Conservation (phyloP, 2,888 invertebrate genomes). For the Epinotia ramella region DNA sequence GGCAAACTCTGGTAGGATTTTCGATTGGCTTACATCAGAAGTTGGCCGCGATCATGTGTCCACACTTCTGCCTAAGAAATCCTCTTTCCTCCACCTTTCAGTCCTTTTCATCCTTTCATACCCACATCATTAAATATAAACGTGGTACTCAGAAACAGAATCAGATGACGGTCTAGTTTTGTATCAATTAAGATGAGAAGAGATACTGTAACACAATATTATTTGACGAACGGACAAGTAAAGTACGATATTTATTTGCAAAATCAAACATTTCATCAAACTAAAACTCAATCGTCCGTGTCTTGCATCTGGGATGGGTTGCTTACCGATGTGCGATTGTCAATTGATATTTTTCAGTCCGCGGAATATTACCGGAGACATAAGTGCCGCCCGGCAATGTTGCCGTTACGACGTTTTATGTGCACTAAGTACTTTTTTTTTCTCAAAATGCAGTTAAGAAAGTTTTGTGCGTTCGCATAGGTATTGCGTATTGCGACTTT, state of each 20-base stretch:
- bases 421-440: no score
- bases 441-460: no score
- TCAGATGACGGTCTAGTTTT: not conserved
- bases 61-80: not conserved
- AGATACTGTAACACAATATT: not conserved
- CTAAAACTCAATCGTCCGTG: not conserved
- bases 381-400: no score
- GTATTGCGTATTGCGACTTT: no score
- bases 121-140: no score
- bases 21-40: not conserved
- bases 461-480: no score
- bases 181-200: not conserved
- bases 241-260: not conserved
- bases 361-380: no score
- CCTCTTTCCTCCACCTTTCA: no score
- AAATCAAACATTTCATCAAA: not conserved
- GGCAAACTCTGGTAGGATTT: slow-evolving; percentile 4
- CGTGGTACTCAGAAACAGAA: no score
- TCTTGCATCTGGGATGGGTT: not conserved
- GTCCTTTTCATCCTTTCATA: not conserved
- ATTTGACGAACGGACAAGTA: no score
- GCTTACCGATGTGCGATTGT: not conserved
- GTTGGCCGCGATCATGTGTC: not conserved
- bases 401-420: no score
- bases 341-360: no score